These are phyloP conservation scores for Herpetotheres cachinnans DNA, from an alignment of 2,113 vertebrate species.

Conservation along the genomic window DNA sequence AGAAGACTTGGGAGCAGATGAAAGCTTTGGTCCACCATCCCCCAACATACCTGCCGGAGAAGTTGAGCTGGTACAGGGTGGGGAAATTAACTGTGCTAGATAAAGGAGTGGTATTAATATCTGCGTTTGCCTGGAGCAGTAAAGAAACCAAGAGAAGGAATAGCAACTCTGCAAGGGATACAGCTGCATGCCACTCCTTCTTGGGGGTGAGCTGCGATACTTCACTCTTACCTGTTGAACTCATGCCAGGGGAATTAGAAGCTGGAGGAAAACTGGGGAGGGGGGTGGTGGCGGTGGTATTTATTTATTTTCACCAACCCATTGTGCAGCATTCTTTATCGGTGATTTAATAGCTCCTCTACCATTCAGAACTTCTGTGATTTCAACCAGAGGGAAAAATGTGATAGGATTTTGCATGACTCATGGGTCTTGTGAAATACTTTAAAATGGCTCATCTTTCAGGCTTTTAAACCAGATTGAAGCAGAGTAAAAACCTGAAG, in stretches of 20 bases:
- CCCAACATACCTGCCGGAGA: not conserved
- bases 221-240: not conserved
- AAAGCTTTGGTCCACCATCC: conserved; percentile 22
- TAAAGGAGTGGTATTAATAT: conserved; percentile 44
- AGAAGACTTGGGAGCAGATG: conserved; percentile 19
- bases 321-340: not conserved
- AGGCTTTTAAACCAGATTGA: not conserved
- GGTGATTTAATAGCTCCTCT: conserved; percentile 17
- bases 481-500: not conserved
- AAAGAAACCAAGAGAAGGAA: conserved; percentile 17
- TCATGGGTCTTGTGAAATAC: not conserved
- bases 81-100: conserved; percentile 23
- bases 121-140: not conserved
- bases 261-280: not conserved
- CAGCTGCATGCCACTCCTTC: conserved; percentile 23
- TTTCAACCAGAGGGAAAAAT: conserved; percentile 1
- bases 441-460: conserved; percentile 1
- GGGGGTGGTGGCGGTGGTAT: not conserved
- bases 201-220: not conserved
- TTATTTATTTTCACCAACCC: not conserved
- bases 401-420: conserved; percentile 14
- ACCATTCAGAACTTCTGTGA: not conserved
- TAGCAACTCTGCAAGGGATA: not conserved
- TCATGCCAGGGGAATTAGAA: not conserved
- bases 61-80: conserved; percentile 35